Percentiles rank a stretch among this genome's conserved stretches.
These are phyloP conservation scores for Thereva unica DNA, from an alignment of 2,888 invertebrate genomes.

Conservation along the genomic window DNA sequence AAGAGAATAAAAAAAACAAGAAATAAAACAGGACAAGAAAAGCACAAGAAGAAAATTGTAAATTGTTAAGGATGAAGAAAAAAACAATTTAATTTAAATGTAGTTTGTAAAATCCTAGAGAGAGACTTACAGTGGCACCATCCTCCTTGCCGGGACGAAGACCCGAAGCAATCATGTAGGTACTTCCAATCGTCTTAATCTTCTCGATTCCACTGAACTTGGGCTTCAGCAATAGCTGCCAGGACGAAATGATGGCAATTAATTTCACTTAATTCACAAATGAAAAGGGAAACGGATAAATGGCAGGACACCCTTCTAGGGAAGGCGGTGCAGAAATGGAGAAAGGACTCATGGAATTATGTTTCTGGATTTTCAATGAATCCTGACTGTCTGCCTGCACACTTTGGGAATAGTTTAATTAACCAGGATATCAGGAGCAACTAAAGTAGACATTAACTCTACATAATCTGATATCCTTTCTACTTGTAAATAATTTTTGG, in stretches of 20 bases:
- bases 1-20: too few relatives aligned
- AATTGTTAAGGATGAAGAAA: slow-evolving; percentile 26
- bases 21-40: neutral
- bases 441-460: too few relatives aligned
- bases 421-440: too few relatives aligned
- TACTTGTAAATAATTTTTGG: too few relatives aligned
- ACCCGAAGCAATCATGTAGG: slow-evolving; percentile 97
- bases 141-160: slow-evolving; percentile 86
- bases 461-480: too few relatives aligned
- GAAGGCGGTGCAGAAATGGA: too few relatives aligned
- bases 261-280: slow-evolving; percentile 31
- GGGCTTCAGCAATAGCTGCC: slow-evolving; percentile 79
- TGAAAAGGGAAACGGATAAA: neutral
- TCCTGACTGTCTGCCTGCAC: too few relatives aligned
- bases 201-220: slow-evolving; percentile 97
- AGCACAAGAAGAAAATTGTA: neutral
- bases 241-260: slow-evolving; percentile 28
- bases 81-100: slow-evolving; percentile 10
- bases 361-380: too few relatives aligned
- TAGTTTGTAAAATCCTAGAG: too few relatives aligned
- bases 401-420: too few relatives aligned
- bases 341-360: too few relatives aligned
- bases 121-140: slow-evolving; percentile 63
- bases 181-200: slow-evolving; percentile 97
- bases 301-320: too few relatives aligned